Conservation (phyloP, 2,888 invertebrate genomes). For the Drosophila ezoana region DNA sequence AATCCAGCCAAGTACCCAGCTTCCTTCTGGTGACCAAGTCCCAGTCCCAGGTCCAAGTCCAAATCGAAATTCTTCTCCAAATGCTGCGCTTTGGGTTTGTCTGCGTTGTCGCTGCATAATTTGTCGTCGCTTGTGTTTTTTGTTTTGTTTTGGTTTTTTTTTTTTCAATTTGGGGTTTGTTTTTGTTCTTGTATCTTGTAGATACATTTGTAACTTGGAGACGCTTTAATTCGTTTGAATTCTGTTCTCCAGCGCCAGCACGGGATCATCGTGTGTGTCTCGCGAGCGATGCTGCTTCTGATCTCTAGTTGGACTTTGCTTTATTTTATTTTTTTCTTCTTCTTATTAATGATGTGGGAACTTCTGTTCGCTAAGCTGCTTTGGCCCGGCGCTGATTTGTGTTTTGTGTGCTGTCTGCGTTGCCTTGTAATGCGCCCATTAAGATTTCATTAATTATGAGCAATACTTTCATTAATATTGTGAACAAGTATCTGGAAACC, state of each 20-base stretch:
- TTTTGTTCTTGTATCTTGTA: constrained; percentile 63
- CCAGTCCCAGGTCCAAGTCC: background rate
- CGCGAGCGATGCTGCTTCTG: constrained; percentile 26
- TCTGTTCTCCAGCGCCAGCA: constrained; percentile 54
- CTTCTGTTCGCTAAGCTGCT: constrained; percentile 64
- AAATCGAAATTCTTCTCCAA: constrained; percentile 10
- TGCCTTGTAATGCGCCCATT: constrained; percentile 57
- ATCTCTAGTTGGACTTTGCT: constrained; percentile 20
- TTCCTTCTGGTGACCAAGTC: constrained; percentile 13
- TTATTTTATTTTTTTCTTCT: constrained; percentile 24
- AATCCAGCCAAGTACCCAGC: constrained; percentile 30
- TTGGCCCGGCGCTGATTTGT: constrained; percentile 37
- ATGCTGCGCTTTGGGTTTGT: constrained; percentile 35
- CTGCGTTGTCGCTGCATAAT: constrained; percentile 71
- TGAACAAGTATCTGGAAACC: constrained; percentile 35
- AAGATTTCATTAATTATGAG: constrained; percentile 75
- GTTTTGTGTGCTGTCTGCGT: constrained; percentile 32
- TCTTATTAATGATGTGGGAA: constrained; percentile 80
- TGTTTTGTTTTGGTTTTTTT: constrained; percentile 25
- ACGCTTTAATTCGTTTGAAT: constrained; percentile 73
- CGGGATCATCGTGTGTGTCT: constrained; percentile 70
- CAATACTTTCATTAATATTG: constrained; percentile 74
- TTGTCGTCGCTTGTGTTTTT: constrained; percentile 66
- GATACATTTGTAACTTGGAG: constrained; percentile 76
- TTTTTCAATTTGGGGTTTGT: constrained; percentile 23